Evolutionary conservation across 2,113 vertebrate genomes (phyloP).

Genomic region (Cryptotis parvus): DNA sequence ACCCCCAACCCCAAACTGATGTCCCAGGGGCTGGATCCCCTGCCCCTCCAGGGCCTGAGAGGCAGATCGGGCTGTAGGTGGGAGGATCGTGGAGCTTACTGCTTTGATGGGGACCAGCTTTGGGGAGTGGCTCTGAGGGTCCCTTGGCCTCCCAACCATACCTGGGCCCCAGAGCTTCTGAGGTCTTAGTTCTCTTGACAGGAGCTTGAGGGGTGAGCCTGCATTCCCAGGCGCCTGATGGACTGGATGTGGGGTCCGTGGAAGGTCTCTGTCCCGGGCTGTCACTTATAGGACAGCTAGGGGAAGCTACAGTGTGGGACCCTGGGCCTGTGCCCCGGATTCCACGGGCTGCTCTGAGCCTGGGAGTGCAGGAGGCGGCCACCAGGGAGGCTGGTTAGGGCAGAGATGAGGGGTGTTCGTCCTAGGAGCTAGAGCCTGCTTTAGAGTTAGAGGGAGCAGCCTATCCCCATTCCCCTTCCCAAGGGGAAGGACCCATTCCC

Average conservation of each 20-base stretch:
- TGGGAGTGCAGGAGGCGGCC: slow-evolving; percentile 41
- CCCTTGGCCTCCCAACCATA: neutral
- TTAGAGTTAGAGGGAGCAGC: neutral
- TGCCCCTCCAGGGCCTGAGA: slow-evolving; percentile 56
- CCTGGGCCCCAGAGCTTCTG: neutral
- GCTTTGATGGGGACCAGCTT: neutral
- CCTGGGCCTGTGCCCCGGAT: neutral
- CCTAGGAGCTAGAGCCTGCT: neutral
- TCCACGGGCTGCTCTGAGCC: slow-evolving; percentile 30
- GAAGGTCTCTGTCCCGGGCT: neutral
- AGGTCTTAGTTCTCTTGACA: neutral
- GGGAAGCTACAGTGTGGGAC: neutral
- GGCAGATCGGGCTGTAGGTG: slow-evolving; percentile 54
- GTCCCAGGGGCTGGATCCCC: slow-evolving; percentile 77
- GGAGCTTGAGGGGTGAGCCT: neutral
- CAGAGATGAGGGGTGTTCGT: neutral
- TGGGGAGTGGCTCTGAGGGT: slow-evolving; percentile 21
- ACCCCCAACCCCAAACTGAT: slow-evolving; percentile 86
- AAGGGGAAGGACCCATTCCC: slow-evolving; percentile 24
- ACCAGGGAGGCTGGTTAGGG: neutral
- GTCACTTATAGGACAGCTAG: slow-evolving; percentile 2
- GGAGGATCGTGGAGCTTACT: slow-evolving; percentile 10
- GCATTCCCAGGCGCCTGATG: slow-evolving; percentile 24
- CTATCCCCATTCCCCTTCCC: neutral
- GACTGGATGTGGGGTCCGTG: neutral